phyloP scores from a whole-genome alignment of 2,113 vertebrate genomes.

The Willisornis vidua region DNA sequence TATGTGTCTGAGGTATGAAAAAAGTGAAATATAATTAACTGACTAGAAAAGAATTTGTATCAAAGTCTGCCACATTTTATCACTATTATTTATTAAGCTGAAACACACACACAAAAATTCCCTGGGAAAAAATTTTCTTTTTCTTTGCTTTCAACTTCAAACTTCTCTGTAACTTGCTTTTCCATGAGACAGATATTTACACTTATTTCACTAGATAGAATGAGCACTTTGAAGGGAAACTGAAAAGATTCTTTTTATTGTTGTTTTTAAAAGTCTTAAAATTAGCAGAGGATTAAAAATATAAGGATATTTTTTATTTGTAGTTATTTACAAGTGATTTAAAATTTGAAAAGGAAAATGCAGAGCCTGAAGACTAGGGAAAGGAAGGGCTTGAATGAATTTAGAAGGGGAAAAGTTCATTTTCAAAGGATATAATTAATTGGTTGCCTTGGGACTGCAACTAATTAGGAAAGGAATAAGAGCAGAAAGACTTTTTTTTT shows the following conservation, averaged over 20 bases:
- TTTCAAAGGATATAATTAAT: conserved; percentile 39
- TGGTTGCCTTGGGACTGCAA: conserved; percentile 7
- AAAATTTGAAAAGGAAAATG: not conserved
- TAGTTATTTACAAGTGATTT: not conserved
- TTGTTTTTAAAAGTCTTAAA: not conserved
- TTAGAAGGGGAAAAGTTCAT: not conserved
- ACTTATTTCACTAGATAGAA: not conserved
- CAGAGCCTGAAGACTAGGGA: not conserved
- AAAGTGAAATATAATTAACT: not conserved
- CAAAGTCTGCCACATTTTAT: not conserved
- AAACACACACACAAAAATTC: not conserved
- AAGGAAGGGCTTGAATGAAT: not conserved
- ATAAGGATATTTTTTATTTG: not conserved
- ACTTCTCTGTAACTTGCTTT: not conserved
- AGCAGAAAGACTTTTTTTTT: not conserved
- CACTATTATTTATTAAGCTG: not conserved
- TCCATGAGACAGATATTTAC: not conserved
- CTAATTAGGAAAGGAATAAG: conserved; percentile 5
- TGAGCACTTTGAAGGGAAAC: not conserved
- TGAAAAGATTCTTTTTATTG: not conserved
- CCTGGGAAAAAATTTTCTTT: fast-evolving
- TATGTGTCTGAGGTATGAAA: not conserved
- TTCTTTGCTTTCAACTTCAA: not conserved
- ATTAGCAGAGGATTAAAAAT: not conserved
- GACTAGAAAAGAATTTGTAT: not conserved